Evolutionary conservation across 2,797 vertebrate species (phyloP).

Genomic region (Lepilemur ruficaudatus): DNA sequence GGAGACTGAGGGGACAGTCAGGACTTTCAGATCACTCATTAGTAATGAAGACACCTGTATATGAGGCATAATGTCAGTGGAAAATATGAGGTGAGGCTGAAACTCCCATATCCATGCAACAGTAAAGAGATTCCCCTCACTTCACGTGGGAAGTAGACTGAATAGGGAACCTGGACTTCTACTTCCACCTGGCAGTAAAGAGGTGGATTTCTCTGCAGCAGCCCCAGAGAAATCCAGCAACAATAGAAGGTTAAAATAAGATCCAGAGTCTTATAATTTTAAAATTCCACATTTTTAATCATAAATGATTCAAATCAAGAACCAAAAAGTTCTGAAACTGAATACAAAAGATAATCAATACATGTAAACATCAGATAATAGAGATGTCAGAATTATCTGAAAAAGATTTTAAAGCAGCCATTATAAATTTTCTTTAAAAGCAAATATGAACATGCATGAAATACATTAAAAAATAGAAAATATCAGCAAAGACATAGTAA

Average conservation of each 20-base stretch:
- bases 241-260: background rate
- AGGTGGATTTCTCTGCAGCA: background rate
- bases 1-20: background rate
- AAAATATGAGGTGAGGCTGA: background rate
- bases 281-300: constrained; percentile 8
- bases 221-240: background rate
- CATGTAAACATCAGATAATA: background rate
- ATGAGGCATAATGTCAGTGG: background rate
- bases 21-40: background rate
- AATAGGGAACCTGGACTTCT: background rate
- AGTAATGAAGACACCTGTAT: background rate
- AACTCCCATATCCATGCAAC: background rate
- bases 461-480: background rate
- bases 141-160: background rate
- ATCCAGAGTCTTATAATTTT: background rate
- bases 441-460: background rate
- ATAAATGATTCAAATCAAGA: background rate
- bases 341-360: background rate
- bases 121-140: background rate
- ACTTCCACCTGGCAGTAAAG: background rate
- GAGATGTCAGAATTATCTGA: background rate
- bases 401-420: background rate
- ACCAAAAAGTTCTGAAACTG: background rate
- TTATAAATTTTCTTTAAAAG: background rate
- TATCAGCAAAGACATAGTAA: background rate